Conservation (phyloP, 2,888 invertebrate species). For the Drosophila leonis region DNA sequence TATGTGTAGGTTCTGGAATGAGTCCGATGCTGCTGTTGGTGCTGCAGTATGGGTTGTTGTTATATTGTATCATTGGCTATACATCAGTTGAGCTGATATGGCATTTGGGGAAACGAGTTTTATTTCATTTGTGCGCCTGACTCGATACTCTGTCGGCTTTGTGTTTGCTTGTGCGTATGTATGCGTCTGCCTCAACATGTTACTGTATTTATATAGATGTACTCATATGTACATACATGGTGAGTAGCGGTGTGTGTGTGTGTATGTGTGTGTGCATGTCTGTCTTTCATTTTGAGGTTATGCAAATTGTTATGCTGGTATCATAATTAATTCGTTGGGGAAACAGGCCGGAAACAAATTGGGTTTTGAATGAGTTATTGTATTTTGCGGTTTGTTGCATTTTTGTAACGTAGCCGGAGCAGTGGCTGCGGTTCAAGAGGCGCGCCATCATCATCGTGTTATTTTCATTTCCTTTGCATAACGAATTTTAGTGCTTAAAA, state of each 20-base stretch:
- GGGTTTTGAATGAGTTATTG: slow-evolving; percentile 81
- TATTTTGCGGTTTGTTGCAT: slow-evolving; percentile 71
- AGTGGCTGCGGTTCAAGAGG: not conserved
- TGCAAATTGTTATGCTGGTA: slow-evolving; percentile 82
- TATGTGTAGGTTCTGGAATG: slow-evolving; percentile 33
- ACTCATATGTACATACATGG: not conserved
- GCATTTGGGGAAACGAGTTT: slow-evolving; percentile 78
- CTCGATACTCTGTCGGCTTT: slow-evolving; percentile 38
- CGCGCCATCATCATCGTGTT: not conserved
- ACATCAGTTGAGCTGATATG: slow-evolving; percentile 78
- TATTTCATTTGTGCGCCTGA: slow-evolving; percentile 58
- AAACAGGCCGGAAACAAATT: slow-evolving; percentile 79
- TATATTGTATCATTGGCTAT: slow-evolving; percentile 75
- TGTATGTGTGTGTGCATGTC: slow-evolving; percentile 30
- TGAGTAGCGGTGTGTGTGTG: not conserved
- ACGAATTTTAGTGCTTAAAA: slow-evolving; percentile 2
- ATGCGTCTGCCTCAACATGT: slow-evolving; percentile 11
- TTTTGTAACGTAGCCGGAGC: slow-evolving; percentile 43
- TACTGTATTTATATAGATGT: slow-evolving; percentile 5
- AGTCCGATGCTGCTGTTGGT: slow-evolving; percentile 8
- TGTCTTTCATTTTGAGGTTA: slow-evolving; percentile 79
- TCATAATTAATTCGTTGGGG: slow-evolving; percentile 80
- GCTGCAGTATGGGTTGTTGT: slow-evolving; percentile 36
- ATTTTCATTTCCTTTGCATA: slow-evolving; percentile 3
- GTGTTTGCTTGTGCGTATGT: slow-evolving; percentile 22